Evolutionary conservation across 1,140 invertebrate genomes (phyloP).

Genomic region (Rhynchophorus ferrugineus): DNA sequence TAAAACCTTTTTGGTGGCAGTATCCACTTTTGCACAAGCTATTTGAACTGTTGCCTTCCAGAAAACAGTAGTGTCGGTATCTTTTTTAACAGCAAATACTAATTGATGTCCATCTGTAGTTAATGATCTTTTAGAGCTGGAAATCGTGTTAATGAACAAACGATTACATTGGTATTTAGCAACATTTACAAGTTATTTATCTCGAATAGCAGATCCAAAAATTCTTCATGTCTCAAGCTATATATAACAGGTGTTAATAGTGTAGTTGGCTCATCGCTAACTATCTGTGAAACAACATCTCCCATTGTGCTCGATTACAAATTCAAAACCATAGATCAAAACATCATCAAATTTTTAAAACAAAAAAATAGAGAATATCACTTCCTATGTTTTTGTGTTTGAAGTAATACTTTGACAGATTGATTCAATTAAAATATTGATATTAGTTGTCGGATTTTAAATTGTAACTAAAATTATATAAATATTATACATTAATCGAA

Average conservation of each 20-base stretch:
- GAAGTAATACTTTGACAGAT: too few species aligned
- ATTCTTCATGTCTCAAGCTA: slow-evolving; percentile 32
- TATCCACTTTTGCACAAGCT: slow-evolving; percentile 55
- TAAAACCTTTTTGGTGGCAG: slow-evolving; percentile 44
- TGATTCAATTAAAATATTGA: too few species aligned
- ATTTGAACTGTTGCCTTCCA: slow-evolving; percentile 64
- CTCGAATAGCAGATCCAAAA: slow-evolving; percentile 31
- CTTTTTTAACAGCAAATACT: slow-evolving; percentile 57
- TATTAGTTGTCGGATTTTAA: too few species aligned
- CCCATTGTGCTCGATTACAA: too few species aligned
- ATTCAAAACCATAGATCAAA: too few species aligned
- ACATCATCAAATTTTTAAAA: neutral
- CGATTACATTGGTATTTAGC: too few species aligned
- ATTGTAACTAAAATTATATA: too few species aligned
- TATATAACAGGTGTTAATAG: slow-evolving; percentile 33
- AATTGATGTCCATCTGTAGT: slow-evolving; percentile 54
- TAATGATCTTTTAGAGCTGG: slow-evolving; percentile 50
- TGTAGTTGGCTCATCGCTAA: slow-evolving; percentile 28
- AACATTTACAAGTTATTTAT: slow-evolving; percentile 35
- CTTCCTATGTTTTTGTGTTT: too few species aligned
- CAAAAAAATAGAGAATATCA: too few species aligned
- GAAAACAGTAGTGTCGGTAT: slow-evolving; percentile 53
- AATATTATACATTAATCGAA: too few species aligned
- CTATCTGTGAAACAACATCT: slow-evolving; percentile 27
- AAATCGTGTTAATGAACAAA: slow-evolving; percentile 22